These are phyloP conservation scores for Tortrix viridana DNA, from an alignment of 2,888 invertebrate species.

Conservation along the genomic window DNA sequence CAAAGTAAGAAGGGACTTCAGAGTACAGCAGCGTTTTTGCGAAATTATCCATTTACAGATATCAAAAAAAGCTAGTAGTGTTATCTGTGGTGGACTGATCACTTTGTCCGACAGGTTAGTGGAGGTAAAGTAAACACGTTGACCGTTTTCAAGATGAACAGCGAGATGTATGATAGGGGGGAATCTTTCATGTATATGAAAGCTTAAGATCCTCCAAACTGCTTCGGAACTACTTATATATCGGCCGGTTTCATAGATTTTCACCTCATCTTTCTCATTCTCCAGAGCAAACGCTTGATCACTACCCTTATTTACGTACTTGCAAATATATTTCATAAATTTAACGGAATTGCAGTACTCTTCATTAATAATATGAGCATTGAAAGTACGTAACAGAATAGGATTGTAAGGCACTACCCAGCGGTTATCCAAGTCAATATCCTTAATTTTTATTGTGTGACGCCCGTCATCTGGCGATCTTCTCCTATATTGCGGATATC, in stretches of 20 bases:
- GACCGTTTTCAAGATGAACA: slow-evolving; percentile 9
- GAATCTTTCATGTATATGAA: neutral
- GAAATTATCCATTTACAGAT: slow-evolving; percentile 27
- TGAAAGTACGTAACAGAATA: slow-evolving; percentile 33
- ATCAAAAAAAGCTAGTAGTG: slow-evolving; percentile 33
- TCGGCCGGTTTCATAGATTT: neutral
- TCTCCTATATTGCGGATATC: slow-evolving; percentile 55
- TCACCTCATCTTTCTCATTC: neutral
- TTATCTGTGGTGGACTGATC: slow-evolving; percentile 26
- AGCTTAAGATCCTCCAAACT: neutral
- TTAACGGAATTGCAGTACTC: slow-evolving; percentile 41
- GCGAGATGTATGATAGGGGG: neutral
- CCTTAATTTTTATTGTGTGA: slow-evolving; percentile 32
- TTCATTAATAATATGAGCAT: slow-evolving; percentile 43
- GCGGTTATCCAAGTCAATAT: slow-evolving; percentile 34
- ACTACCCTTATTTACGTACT: neutral
- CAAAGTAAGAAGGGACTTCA: neutral
- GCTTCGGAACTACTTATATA: neutral
- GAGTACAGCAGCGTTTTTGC: neutral
- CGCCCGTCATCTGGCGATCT: slow-evolving; percentile 45
- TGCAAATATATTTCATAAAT: slow-evolving; percentile 12
- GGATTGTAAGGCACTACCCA: slow-evolving; percentile 41
- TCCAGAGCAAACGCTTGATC: neutral
- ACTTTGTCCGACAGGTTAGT: too few species aligned
- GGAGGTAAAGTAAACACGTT: neutral